Evolutionary conservation across 2,797 vertebrate genomes (phyloP).

Genomic region (Notolabrus celidotus): DNA sequence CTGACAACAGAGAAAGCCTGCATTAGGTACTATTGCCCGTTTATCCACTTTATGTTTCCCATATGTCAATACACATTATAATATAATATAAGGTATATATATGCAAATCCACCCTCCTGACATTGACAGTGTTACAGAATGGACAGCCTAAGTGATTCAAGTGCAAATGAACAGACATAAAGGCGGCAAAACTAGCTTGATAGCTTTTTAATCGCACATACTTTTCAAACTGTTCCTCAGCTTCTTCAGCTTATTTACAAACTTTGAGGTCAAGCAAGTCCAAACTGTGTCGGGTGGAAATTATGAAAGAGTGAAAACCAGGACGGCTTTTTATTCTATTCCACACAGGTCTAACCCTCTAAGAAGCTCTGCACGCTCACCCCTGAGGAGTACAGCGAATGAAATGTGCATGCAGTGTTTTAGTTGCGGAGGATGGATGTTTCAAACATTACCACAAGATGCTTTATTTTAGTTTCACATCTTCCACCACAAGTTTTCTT

Average conservation of each 20-base stretch:
- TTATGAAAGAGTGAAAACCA: conserved; percentile 7
- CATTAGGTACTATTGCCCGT: too few relatives aligned
- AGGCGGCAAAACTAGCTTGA: not conserved
- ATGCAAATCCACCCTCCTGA: too few relatives aligned
- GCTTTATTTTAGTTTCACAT: conserved; percentile 7
- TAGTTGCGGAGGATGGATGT: not conserved
- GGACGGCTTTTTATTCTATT: conserved; percentile 13
- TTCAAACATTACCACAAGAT: not conserved
- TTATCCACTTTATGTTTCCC: too few relatives aligned
- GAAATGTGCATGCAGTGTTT: conserved; percentile 13
- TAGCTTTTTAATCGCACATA: conserved; percentile 21
- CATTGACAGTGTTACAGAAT: too few relatives aligned
- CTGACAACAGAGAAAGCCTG: too few relatives aligned
- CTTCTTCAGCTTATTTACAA: not conserved
- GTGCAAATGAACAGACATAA: too few relatives aligned
- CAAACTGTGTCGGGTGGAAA: conserved; percentile 16
- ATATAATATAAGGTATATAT: too few relatives aligned
- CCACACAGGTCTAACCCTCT: conserved; percentile 10
- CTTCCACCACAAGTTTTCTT: not conserved
- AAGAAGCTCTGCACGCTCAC: conserved; percentile 19
- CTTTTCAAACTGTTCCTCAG: conserved; percentile 14
- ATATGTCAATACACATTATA: too few relatives aligned
- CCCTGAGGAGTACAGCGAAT: conserved; percentile 1
- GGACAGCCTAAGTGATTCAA: too few relatives aligned
- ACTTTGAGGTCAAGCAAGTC: conserved; percentile 6